Evolutionary conservation across 2,888 invertebrate species (phyloP).

Genomic region (Notocelia uddmanniana): DNA sequence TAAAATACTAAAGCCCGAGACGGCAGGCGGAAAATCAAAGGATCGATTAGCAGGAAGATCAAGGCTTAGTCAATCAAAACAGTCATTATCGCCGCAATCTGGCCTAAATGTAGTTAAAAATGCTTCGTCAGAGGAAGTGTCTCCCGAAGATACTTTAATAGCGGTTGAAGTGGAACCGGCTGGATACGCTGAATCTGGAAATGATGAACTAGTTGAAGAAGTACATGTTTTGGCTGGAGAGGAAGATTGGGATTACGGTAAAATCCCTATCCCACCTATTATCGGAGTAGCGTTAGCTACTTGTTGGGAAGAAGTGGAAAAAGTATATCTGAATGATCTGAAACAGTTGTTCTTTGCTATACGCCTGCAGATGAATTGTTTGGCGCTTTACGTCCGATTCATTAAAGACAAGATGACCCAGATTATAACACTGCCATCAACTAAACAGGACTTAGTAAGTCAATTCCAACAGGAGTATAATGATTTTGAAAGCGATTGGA

Average conservation of each 20-base stretch:
- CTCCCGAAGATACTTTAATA: conserved; percentile 52
- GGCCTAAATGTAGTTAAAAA: conserved; percentile 65
- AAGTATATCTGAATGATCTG: conserved; percentile 80
- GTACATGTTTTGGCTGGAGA: conserved; percentile 71
- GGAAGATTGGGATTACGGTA: conserved; percentile 80
- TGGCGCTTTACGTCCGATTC: conserved; percentile 85
- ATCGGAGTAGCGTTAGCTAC: conserved; percentile 74
- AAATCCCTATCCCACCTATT: conserved; percentile 67
- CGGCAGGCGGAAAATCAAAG: conserved; percentile 62
- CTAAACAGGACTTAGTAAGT: conserved; percentile 85
- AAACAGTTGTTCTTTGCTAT: conserved; percentile 86
- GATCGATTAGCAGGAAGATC: conserved; percentile 64
- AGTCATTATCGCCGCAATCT: conserved; percentile 49
- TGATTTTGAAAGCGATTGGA: conserved; percentile 85
- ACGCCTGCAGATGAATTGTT: conserved; percentile 81
- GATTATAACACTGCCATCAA: conserved; percentile 83
- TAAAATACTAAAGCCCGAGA: conserved; percentile 73
- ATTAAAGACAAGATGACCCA: conserved; percentile 83
- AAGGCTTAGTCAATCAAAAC: conserved; percentile 60
- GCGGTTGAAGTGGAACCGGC: conserved; percentile 58
- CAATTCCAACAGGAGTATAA: conserved; percentile 87
- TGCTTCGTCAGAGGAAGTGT: conserved; percentile 56
- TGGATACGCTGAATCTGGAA: conserved; percentile 57
- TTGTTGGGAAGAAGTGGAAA: conserved; percentile 83
- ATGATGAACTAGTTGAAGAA: conserved; percentile 57